Percentiles rank a stretch among this genome's conserved stretches.
These are phyloP conservation scores for Nineta flava DNA, from an alignment of 2,888 invertebrate species.

Conservation along the genomic window DNA sequence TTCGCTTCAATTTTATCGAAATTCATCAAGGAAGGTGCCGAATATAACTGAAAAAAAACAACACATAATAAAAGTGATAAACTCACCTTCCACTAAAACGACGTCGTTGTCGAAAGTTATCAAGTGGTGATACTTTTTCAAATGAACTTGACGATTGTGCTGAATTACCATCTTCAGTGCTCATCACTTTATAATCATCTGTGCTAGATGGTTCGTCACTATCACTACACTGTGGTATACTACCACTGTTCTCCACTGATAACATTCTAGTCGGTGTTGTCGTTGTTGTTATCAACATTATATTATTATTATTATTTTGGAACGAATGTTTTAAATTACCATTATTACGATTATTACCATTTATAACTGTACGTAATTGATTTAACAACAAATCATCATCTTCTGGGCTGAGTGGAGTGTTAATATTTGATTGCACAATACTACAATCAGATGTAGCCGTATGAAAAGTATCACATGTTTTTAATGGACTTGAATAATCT, in stretches of 20 bases:
- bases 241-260: slow-evolving; percentile 16
- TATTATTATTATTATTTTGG: slow-evolving; percentile 10
- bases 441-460: slow-evolving; percentile 47
- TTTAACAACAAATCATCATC: slow-evolving; percentile 20
- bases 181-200: slow-evolving; percentile 37
- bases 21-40: too few species aligned
- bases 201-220: slow-evolving; percentile 37
- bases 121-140: slow-evolving; percentile 12
- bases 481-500: slow-evolving; percentile 18
- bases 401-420: slow-evolving; percentile 7
- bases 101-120: neutral
- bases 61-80: too few species aligned
- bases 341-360: slow-evolving; percentile 4
- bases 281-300: too few species aligned
- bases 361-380: neutral
- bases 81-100: neutral
- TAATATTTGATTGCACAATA: slow-evolving; percentile 21
- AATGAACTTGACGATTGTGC: slow-evolving; percentile 25
- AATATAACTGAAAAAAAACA: too few species aligned
- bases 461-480: slow-evolving; percentile 53
- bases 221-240: slow-evolving; percentile 12
- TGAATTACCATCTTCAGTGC: slow-evolving; percentile 26
- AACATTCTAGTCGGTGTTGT: slow-evolving; percentile 9
- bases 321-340: neutral
- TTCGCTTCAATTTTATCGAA: too few species aligned